Evolutionary conservation across 2,797 vertebrate genomes (phyloP).

Genomic region (Cottoperca gobio): DNA sequence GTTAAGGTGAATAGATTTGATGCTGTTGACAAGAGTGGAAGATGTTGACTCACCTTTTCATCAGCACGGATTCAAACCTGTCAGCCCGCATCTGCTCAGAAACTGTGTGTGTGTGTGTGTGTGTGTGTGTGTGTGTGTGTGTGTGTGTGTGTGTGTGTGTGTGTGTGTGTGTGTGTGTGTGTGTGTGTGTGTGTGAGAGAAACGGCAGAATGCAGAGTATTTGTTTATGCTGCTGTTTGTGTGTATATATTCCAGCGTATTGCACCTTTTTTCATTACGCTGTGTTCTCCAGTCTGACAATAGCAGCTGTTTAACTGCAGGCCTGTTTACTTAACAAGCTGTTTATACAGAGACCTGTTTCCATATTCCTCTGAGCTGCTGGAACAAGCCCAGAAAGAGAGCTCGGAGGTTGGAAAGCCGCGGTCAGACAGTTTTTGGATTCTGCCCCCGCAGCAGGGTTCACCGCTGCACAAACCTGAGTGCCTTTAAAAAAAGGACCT

Average conservation of each 20-base stretch:
- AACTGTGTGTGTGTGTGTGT: conserved; percentile 12
- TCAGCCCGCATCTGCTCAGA: conserved; percentile 55
- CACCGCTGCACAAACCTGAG: neutral
- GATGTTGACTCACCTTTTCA: conserved; percentile 62
- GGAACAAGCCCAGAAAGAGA: conserved; percentile 32
- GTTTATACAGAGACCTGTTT: conserved; percentile 55
- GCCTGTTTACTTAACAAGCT: conserved; percentile 55
- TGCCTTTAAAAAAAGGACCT: neutral
- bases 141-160: no score
- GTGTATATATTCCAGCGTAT: conserved; percentile 2
- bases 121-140: conserved; percentile 7
- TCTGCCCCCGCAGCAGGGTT: conserved; percentile 2
- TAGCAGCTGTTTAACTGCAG: conserved; percentile 53
- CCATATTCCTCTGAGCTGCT: conserved; percentile 46
- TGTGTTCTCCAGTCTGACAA: conserved; percentile 36
- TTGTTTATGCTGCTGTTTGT: conserved; percentile 7
- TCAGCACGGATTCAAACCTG: conserved; percentile 53
- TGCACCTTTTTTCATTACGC: conserved; percentile 23
- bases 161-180: no score
- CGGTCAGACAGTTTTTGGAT: conserved; percentile 6
- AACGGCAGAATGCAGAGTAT: conserved; percentile 13
- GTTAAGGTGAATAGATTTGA: conserved; percentile 45
- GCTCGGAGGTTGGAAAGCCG: conserved; percentile 7
- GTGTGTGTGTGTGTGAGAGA: no score
- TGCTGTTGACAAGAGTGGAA: conserved; percentile 47